Base-by-base conservation (phyloP, 2,888 invertebrate species). In the Axea sp. region DNA sequence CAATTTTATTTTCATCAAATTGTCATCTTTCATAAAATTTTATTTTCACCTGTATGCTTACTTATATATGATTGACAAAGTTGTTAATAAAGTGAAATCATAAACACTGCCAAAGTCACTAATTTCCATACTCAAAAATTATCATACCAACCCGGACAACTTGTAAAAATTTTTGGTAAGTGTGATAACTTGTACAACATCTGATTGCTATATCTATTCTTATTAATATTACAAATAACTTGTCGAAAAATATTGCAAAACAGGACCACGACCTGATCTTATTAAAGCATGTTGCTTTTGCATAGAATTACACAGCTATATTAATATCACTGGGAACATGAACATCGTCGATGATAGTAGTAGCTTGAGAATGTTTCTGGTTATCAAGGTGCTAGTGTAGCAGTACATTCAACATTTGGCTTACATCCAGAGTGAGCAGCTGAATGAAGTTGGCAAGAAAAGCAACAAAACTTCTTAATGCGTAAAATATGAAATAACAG, bases 391-490 rank as follows among this genome's bases (percentile, higher is more conserved):
- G 73, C 41, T 55, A 73, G 74, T 45, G 45, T 57, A 76, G 59
- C 74, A 77, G 79, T 78, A 78, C 81, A 83, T 83, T 81, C 80
- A 80, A 76, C 79, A 79, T 82, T 86, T 86, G 86, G 87, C 87
- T 83, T 82, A 78, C 74, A 81, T 84, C 86, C 86, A 86, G 81
- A 74, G 75, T 69, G 78, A 84, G 82, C 83, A 78, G 80, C 81
- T 86, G 83, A 86, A 86, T 87, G 86, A 85, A 85, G 79, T 83
- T 85, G 85, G 84, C 84, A 85, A 84, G 85, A 85, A 87, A 84
- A 81, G 80, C 78, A 77, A 80, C 35, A 67, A 43, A 39, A 11
- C 73, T 73, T 76, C 55, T 71, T 76, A 47, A 53, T n/a, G n/a
- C n/a, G n/a, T n/a, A n/a, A n/a, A n/a, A n/a, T n/a, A n/a, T n/a